These are phyloP conservation scores for Silurus meridionalis DNA, from an alignment of 2,113 vertebrate genomes.

Conservation along the genomic window DNA sequence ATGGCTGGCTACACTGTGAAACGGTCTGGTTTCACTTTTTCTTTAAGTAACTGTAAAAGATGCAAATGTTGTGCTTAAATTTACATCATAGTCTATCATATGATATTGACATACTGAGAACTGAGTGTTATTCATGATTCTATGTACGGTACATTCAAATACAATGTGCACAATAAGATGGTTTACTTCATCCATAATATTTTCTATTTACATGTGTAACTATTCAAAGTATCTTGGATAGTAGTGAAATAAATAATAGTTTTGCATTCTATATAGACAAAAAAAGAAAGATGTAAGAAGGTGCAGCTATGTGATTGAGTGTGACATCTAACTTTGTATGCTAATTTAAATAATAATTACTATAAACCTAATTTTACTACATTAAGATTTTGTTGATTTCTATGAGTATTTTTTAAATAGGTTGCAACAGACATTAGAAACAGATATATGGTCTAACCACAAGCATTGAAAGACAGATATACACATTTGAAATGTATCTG, in stretches of 20 bases:
- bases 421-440: background rate
- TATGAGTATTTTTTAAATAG: slow-evolving; percentile 20
- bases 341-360: slow-evolving; percentile 1
- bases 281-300: background rate
- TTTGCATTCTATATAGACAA: slow-evolving; percentile 64
- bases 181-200: slow-evolving; percentile 63
- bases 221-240: slow-evolving; percentile 52
- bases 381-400: slow-evolving; percentile 13
- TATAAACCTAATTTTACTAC: background rate
- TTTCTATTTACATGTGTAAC: slow-evolving; percentile 63
- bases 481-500: slow-evolving; percentile 4
- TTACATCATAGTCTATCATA: slow-evolving; percentile 32
- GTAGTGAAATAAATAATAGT: slow-evolving; percentile 62
- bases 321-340: slow-evolving; percentile 23
- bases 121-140: slow-evolving; percentile 49
- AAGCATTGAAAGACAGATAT: background rate
- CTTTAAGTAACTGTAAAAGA: slow-evolving; percentile 37
- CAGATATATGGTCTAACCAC: background rate
- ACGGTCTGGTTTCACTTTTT: slow-evolving; percentile 50
- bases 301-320: background rate
- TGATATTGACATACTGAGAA: slow-evolving; percentile 4
- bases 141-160: slow-evolving; percentile 59
- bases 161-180: slow-evolving; percentile 64
- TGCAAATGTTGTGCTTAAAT: slow-evolving; percentile 52
- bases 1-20: slow-evolving; percentile 43